Base-by-base conservation (phyloP, 2,113 vertebrate genomes). In the Aegithalos caudatus region DNA sequence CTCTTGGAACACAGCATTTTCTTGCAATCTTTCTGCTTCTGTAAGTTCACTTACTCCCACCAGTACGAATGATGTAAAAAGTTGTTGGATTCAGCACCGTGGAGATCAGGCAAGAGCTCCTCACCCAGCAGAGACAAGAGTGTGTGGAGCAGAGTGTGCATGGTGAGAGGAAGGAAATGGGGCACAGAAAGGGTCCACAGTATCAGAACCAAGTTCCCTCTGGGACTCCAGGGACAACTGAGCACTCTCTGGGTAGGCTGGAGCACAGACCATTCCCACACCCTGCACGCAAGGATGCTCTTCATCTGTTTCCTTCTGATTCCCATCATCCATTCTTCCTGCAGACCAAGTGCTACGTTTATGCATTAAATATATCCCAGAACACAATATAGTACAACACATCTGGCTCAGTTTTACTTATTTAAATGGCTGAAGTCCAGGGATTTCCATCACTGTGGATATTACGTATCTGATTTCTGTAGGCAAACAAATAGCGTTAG, bases 211-310 rank as follows among this genome's bases (percentile, higher is more conserved):
- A 3, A 11, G 12, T 4, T 67, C 21, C 12, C 51, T 2, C 44
- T 18, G 38, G 42, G 38, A 38, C 12, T 77, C 27, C 62, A 64
- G 8, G 25, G 50, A 35, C 29, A 66, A 1, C 27, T 33, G 50
- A 33, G 19, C 37, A 47, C 33, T 11, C 58, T 9, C 38, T 51
- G 25, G 8, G 27, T 2, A 33, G 10, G 27, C 0, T 27, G 33
- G 38, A 53, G 24, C 22, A 44, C 38, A 76, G 15, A 33, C 18
- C 50, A 37, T 29, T 24, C 48, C 33, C 65, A 88, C 10, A 12
- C 31, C 47, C 35, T 60, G 38, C 38, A 28, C 0, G 0, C 45
- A 56, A 80, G 56, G 29, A 31, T 0, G 1, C 16, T 73, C 40
- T 31, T 73, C 17, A 50, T 31, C 57, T 37, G 71, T 28, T 62